These are phyloP conservation scores for Yasuhikotakia modesta DNA, from an alignment of 2,797 vertebrate genomes.

Conservation along the genomic window DNA sequence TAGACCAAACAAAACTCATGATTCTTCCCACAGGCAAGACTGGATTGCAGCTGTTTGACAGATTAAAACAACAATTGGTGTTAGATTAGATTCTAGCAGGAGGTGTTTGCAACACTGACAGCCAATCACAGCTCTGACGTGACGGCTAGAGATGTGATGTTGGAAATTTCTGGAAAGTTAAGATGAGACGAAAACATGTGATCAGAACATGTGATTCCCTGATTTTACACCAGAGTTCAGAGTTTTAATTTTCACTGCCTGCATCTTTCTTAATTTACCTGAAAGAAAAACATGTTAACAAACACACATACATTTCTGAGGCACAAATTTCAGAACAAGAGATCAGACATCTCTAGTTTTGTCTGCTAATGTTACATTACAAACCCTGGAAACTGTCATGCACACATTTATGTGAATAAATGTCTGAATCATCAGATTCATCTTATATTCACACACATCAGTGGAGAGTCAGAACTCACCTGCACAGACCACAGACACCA, in stretches of 20 bases:
- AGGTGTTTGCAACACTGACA: neutral
- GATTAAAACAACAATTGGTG: neutral
- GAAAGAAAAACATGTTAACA: slow-evolving; percentile 11
- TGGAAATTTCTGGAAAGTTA: no score
- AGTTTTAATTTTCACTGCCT: no score
- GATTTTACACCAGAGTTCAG: no score
- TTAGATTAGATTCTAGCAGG: slow-evolving; percentile 2
- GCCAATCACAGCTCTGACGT: no score
- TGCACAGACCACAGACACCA: neutral
- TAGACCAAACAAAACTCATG: slow-evolving; percentile 7
- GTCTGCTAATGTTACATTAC: neutral
- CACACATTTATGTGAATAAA: neutral
- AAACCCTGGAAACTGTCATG: neutral
- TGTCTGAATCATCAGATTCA: neutral
- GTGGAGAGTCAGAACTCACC: neutral
- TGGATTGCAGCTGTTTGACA: neutral
- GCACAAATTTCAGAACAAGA: neutral
- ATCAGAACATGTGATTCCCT: no score
- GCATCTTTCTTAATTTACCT: no score
- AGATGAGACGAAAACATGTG: no score
- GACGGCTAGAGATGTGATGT: no score
- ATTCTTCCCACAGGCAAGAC: slow-evolving; percentile 8
- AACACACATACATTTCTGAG: no score
- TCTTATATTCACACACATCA: neutral
- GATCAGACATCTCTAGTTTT: neutral